Evolutionary conservation across 2,113 vertebrate species (phyloP), one percentile per base, ranked within the genome.

Genomic region (Fukomys damarensis): DNA sequence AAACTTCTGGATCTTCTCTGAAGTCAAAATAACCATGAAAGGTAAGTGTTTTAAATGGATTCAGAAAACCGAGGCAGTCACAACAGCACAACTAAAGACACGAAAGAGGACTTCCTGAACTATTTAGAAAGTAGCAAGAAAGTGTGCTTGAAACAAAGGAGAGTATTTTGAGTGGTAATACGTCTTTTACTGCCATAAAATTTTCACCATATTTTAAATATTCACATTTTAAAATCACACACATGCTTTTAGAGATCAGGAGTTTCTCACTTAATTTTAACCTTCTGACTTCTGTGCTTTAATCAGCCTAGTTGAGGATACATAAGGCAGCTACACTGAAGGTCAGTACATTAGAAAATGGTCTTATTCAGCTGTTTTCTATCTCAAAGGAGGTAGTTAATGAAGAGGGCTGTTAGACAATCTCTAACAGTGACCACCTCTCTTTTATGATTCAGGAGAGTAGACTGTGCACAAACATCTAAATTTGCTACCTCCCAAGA

Each of bases 401-500:
- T 70, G 46, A 81, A 66, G 58, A 81, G 14, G 22, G 10, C 35
- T 70, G 49, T 91, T 79, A 91, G 52, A 54, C 88, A 63, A 70
- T 77, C 86, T 91, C 0, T 84, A 93, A 58, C 32, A 58, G 3
- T 54, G 43, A 26, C n/a, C 22, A 88, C 56, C 93, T 8, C 16
- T 65, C 89, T 81, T 74, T 93, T 94, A 19, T 74, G 46, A 61
- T 91, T 93, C 83, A 85, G 32, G 19, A 79, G 7, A 43, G 43
- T 88, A 93, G 72, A 94, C 61, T 24, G 28, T 66, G 30, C 38
- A 63, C 12, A 91, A 41, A 66, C 8, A 52, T 30, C 81, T 68
- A 89, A 86, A 68, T 82, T 74, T 12, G 2, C 54, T 52, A 4
- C 12, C 8, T 88, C 76, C 72, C 41, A 91, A 89, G 49, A 79